Evolutionary conservation across 2,797 vertebrate species (phyloP).

Genomic region (Labeo calbasu): DNA sequence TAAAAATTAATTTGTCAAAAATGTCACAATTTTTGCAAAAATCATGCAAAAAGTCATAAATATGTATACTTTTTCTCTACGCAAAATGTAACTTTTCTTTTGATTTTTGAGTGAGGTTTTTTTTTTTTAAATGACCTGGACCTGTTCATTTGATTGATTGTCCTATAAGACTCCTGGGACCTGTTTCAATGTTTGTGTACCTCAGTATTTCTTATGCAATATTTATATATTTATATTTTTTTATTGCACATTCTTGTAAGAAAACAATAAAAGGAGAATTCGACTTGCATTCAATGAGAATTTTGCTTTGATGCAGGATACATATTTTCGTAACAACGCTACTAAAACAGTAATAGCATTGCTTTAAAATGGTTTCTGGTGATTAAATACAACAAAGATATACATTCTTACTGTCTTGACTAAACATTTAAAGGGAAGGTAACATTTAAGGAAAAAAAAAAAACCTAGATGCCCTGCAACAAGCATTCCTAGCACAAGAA

Average conservation of each 20-base stretch:
- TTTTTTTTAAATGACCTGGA: background rate
- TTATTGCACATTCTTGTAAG: conserved; percentile 24
- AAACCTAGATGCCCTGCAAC: conserved; percentile 13
- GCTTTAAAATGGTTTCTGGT: background rate
- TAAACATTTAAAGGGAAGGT: background rate
- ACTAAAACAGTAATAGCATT: background rate
- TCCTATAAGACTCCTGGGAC: background rate
- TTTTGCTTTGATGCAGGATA: background rate
- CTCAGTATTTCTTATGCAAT: conserved; percentile 31
- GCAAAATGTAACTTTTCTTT: no score
- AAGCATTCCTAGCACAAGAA: conserved; percentile 1
- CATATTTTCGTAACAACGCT: background rate
- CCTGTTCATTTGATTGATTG: background rate
- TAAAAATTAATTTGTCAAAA: background rate
- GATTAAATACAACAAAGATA: conserved; percentile 7
- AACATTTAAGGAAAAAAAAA: no score
- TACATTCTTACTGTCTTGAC: background rate
- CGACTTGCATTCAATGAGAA: conserved; percentile 2
- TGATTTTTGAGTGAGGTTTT: no score
- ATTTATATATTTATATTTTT: conserved; percentile 46
- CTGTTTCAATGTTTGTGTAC: conserved; percentile 5
- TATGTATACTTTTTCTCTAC: no score
- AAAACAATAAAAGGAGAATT: conserved; percentile 10
- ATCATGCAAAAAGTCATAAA: background rate
- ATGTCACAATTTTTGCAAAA: background rate